A percentile compares a stretch with the other conserved stretches of the same genome.
These are phyloP conservation scores for Choloepus hoffmanni DNA, from an alignment of 2,113 vertebrate genomes.

Conservation along the genomic window DNA sequence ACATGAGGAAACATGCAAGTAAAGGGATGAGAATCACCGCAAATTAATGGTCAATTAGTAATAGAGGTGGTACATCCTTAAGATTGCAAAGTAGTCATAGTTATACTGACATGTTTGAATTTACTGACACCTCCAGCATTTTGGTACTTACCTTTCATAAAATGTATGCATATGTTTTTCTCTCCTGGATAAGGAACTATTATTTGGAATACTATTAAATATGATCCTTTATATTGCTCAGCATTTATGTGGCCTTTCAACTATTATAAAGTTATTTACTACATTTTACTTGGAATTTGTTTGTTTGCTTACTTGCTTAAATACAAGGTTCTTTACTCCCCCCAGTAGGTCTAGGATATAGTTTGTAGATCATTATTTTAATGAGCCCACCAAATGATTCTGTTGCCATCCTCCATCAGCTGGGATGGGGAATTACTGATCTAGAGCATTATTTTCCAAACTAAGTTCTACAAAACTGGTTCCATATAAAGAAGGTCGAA, in stretches of 20 bases:
- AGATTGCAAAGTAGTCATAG: background rate
- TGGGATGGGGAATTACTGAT: constrained; percentile 5
- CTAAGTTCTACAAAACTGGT: background rate
- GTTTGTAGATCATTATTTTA: constrained; percentile 45
- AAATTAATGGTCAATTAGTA: constrained; percentile 9
- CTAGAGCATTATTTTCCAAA: background rate
- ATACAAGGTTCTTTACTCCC: background rate
- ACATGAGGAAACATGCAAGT: background rate
- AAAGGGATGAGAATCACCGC: background rate
- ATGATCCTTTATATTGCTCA: background rate
- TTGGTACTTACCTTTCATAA: background rate
- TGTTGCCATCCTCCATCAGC: background rate
- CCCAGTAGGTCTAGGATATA: background rate
- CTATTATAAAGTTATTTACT: constrained; percentile 26
- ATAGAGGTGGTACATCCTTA: background rate
- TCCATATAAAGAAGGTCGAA: background rate
- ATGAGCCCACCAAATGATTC: constrained; percentile 19
- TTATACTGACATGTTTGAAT: constrained; percentile 19
- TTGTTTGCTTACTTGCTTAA: constrained; percentile 40
- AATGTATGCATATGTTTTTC: background rate
- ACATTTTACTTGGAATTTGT: background rate
- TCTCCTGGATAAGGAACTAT: background rate
- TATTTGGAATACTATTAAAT: background rate
- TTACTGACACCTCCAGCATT: background rate
- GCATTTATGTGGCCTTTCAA: background rate